These are phyloP conservation scores for Agrotis puta DNA, from an alignment of 2,888 invertebrate species.

Conservation along the genomic window DNA sequence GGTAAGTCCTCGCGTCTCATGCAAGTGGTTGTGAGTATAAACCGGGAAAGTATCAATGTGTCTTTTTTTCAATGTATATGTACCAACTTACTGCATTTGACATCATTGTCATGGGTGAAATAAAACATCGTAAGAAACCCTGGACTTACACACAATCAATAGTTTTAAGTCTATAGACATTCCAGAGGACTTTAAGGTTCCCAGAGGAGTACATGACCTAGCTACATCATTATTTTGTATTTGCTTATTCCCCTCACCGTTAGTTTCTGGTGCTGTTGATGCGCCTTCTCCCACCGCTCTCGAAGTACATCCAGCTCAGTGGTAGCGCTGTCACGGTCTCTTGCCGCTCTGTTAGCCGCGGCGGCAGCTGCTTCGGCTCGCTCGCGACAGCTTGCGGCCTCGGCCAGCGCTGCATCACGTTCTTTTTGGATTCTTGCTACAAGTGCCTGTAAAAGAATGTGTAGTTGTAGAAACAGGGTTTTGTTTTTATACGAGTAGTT, in stretches of 20 bases:
- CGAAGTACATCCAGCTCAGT: conserved; percentile 96
- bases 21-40: too few relatives aligned
- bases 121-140: too few relatives aligned
- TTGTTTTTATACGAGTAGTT: too few relatives aligned
- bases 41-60: too few relatives aligned
- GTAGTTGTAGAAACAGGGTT: neutral
- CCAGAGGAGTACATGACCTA: too few relatives aligned
- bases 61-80: too few relatives aligned
- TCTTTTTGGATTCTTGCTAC: conserved; percentile 96
- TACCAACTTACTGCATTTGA: too few relatives aligned
- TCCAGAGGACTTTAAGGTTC: too few relatives aligned
- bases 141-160: too few relatives aligned
- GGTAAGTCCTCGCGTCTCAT: too few relatives aligned
- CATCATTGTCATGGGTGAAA: too few relatives aligned
- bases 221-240: neutral
- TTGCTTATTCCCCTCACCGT: conserved; percentile 88
- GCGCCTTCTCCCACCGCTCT: conserved; percentile 97
- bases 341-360: conserved; percentile 95
- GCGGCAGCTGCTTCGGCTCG: conserved; percentile 95
- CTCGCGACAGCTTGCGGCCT: conserved; percentile 95
- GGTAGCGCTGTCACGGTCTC: conserved; percentile 96
- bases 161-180: too few relatives aligned
- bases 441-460: conserved; percentile 90
- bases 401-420: conserved; percentile 95
- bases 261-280: conserved; percentile 95